Evolutionary conservation across 2,113 vertebrate species (phyloP).

Genomic region (Malurus alboscapulatus): DNA sequence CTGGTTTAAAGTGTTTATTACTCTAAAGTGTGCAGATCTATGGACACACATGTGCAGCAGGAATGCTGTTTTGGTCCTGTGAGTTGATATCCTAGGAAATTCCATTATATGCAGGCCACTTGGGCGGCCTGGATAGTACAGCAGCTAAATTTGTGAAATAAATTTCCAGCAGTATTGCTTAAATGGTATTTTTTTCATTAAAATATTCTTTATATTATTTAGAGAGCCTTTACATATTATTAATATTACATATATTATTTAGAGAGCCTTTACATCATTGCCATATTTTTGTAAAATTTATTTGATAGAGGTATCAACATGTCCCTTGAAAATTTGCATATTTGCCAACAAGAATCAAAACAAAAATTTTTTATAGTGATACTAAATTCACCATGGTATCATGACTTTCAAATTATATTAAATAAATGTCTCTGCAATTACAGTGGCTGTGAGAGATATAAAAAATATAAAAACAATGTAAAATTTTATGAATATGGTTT

Average conservation of each 20-base stretch:
- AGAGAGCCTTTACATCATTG: background rate
- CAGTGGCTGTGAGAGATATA: background rate
- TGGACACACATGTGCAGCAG: fast-evolving
- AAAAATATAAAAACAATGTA: background rate
- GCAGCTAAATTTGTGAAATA: background rate
- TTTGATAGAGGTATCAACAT: background rate
- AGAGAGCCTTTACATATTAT: background rate
- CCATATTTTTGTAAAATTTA: background rate
- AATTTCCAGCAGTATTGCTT: background rate
- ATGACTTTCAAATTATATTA: background rate
- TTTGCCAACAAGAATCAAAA: background rate
- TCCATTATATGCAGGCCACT: background rate
- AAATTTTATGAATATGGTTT: background rate
- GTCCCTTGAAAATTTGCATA: background rate
- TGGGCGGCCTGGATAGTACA: background rate
- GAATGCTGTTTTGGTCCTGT: background rate
- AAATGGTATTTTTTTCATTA: background rate
- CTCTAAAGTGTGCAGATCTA: background rate
- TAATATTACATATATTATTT: too few species aligned
- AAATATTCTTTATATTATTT: background rate
- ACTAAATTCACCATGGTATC: background rate
- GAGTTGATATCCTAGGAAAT: background rate
- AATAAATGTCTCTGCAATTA: background rate
- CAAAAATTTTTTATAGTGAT: background rate
- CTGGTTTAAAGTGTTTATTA: background rate